A percentile compares a stretch with the other conserved stretches of the same genome.
These are phyloP conservation scores for Loriculus beryllinus DNA, from an alignment of 2,797 vertebrate species.

Conservation along the genomic window DNA sequence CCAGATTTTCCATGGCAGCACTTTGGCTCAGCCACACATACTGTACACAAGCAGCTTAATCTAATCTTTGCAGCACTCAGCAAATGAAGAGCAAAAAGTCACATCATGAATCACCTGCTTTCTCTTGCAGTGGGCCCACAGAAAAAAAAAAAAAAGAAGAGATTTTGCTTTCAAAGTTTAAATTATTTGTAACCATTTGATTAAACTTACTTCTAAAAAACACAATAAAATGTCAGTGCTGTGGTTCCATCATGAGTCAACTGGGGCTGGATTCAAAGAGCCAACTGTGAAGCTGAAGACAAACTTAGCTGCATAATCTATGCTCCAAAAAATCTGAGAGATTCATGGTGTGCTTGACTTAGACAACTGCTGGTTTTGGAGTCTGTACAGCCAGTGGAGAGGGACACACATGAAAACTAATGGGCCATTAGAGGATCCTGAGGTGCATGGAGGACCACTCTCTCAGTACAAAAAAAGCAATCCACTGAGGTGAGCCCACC, in stretches of 20 bases:
- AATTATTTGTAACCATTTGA: constrained; percentile 1
- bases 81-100: constrained; percentile 5
- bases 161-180: not conserved
- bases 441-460: not conserved
- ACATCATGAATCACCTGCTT: not conserved
- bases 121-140: not conserved
- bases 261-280: not conserved
- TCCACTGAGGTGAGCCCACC: not conserved
- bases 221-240: not conserved
- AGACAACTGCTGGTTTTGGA: not conserved
- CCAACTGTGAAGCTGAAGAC: not conserved
- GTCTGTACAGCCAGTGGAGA: not conserved
- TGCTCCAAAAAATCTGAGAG: not conserved
- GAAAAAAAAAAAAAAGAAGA: not conserved
- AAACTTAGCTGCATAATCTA: not conserved
- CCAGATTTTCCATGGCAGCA: not conserved
- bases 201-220: not conserved
- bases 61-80: not conserved
- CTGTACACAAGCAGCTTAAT: not conserved
- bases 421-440: not conserved
- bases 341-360: not conserved
- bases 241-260: not conserved
- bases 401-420: not conserved
- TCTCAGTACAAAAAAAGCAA: not conserved
- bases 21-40: not conserved